Evolutionary conservation across 2,888 invertebrate genomes (phyloP).

Genomic region (Taphrorychus bicolor): DNA sequence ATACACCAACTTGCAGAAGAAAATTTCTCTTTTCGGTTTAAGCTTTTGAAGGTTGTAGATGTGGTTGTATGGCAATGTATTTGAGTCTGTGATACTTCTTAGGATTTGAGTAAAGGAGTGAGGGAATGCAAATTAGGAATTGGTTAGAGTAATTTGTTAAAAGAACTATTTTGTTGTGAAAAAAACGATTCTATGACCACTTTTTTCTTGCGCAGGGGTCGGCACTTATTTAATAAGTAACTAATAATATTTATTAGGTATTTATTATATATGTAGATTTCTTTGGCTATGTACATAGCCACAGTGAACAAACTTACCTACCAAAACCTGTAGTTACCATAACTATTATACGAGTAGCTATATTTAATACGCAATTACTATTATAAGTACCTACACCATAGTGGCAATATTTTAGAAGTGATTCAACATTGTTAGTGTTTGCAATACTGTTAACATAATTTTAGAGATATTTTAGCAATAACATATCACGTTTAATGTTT

Average conservation of each 20-base stretch:
- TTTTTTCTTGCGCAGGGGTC: too few species aligned
- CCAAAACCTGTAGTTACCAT: not conserved
- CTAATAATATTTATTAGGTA: too few species aligned
- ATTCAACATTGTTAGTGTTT: constrained; percentile 30
- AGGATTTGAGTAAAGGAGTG: not conserved
- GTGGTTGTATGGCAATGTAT: not conserved
- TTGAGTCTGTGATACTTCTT: not conserved
- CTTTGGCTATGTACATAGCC: too few species aligned
- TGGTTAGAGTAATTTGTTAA: not conserved
- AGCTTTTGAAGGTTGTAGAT: not conserved
- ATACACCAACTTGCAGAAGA: not conserved
- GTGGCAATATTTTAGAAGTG: constrained; percentile 36
- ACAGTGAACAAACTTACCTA: too few species aligned
- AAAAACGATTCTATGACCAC: too few species aligned
- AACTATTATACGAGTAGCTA: not conserved
- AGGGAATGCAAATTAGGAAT: not conserved
- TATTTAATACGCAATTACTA: not conserved
- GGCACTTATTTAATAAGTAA: too few species aligned
- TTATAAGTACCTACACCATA: too few species aligned
- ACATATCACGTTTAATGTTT: constrained; percentile 26
- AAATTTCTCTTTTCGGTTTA: too few species aligned
- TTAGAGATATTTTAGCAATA: constrained; percentile 31
- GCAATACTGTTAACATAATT: constrained; percentile 18
- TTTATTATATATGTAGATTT: too few species aligned
- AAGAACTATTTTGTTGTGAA: too few species aligned